Percentiles rank a stretch among this genome's conserved stretches.
These are phyloP conservation scores for Agrotis clavis DNA, from an alignment of 2,888 invertebrate genomes.

Conservation along the genomic window DNA sequence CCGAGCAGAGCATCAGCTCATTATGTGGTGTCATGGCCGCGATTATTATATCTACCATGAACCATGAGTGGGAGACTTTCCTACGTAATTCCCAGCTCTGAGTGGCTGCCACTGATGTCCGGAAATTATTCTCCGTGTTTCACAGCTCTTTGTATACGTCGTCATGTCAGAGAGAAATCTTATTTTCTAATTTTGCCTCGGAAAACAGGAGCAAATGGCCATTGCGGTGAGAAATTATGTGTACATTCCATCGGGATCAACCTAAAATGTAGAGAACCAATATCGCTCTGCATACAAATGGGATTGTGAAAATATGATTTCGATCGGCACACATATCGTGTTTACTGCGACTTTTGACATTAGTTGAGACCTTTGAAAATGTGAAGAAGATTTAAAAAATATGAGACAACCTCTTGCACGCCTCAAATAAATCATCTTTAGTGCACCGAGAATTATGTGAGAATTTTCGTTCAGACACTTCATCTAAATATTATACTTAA, in stretches of 20 bases:
- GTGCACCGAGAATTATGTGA: neutral
- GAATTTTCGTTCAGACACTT: neutral
- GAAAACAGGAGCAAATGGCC: constrained; percentile 41
- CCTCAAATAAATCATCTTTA: neutral
- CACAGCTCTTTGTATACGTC: constrained; percentile 64
- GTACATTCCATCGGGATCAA: constrained; percentile 14
- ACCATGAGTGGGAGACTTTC: constrained; percentile 67
- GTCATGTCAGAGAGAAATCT: constrained; percentile 54
- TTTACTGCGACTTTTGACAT: constrained; percentile 25
- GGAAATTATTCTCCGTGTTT: constrained; percentile 80
- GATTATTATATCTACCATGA: constrained; percentile 49
- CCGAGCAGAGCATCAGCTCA: constrained; percentile 60
- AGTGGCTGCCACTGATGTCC: constrained; percentile 74
- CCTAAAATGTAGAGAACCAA: constrained; percentile 39
- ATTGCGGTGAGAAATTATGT: constrained; percentile 33
- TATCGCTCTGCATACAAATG: constrained; percentile 33
- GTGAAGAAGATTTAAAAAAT: neutral
- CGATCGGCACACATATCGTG: constrained; percentile 16
- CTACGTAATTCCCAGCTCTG: constrained; percentile 71
- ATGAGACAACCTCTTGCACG: no score
- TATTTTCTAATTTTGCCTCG: constrained; percentile 57
- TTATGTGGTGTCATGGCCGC: constrained; percentile 66
- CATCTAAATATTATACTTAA: neutral
- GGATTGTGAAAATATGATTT: constrained; percentile 46
- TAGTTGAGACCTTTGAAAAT: constrained; percentile 13